A percentile compares a stretch with the other conserved stretches of the same genome.
Conservation (phyloP, 1,140 invertebrate genomes). For the Bilobella aurantiaca region DNA sequence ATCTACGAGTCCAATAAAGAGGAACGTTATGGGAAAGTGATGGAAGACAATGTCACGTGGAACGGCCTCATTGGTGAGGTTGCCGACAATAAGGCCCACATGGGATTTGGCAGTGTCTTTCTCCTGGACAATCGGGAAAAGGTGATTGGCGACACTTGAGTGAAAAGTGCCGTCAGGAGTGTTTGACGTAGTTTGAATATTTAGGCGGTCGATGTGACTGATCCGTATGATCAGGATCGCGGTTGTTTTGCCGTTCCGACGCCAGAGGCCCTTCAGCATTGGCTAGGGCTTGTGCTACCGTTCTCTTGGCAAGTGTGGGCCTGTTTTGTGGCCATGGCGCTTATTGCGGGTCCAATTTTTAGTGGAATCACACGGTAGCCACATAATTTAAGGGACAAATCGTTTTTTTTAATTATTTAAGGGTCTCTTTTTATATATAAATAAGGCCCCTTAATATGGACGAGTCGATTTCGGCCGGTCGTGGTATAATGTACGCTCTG, state of each 20-base stretch:
- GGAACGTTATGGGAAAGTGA: slow-evolving; percentile 31
- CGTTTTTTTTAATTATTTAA: no score
- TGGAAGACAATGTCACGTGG: no score
- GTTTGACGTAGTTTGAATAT: neutral
- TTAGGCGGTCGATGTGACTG: slow-evolving; percentile 33
- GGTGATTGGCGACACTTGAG: slow-evolving; percentile 27
- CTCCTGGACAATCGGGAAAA: slow-evolving; percentile 34
- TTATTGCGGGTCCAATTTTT: slow-evolving; percentile 30
- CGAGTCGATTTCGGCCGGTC: slow-evolving; percentile 22
- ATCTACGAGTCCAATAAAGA: no score
- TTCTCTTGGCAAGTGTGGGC: slow-evolving; percentile 35
- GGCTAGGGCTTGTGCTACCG: slow-evolving; percentile 32
- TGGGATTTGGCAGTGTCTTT: slow-evolving; percentile 36
- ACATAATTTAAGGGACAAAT: no score
- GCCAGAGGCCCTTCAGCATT: slow-evolving; percentile 33
- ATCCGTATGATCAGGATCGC: slow-evolving; percentile 32
- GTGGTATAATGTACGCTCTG: slow-evolving; percentile 32
- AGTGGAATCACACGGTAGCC: slow-evolving; percentile 24
- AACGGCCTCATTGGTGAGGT: slow-evolving; percentile 36
- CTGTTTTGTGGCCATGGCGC: slow-evolving; percentile 30
- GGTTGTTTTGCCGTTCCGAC: slow-evolving; percentile 33
- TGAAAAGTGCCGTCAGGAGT: neutral
- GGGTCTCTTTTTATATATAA: no score
- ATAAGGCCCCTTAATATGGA: slow-evolving; percentile 28
- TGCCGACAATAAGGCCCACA: slow-evolving; percentile 29